Percentiles rank a stretch among this genome's conserved stretches.
phyloP scores from a whole-genome alignment of 2,888 invertebrate genomes.

The Cynaeus angustus region DNA sequence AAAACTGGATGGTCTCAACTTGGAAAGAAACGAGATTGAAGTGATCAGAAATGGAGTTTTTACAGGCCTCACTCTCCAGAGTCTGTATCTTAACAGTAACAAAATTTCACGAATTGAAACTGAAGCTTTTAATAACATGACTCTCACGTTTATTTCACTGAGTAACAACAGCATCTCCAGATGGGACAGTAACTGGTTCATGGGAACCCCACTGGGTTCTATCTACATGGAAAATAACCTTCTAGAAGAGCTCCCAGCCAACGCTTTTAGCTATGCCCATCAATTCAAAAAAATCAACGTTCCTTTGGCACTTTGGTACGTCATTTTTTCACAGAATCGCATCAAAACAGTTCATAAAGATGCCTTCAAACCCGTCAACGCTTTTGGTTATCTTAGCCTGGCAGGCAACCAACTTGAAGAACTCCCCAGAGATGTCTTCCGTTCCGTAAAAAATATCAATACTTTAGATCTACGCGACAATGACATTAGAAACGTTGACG shows the following conservation, averaged over 20 bases:
- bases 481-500: neutral
- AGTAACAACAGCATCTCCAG: constrained; percentile 10
- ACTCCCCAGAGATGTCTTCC: constrained; percentile 4
- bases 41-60: constrained; percentile 48
- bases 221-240: constrained; percentile 13
- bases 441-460: constrained; percentile 2
- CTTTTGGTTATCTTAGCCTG: constrained; percentile 15
- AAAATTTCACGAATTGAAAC: constrained; percentile 22
- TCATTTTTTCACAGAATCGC: constrained; percentile 7
- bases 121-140: constrained; percentile 28
- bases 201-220: constrained; percentile 2
- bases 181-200: constrained; percentile 22
- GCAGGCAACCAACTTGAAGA: constrained; percentile 5
- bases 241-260: neutral
- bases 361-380: constrained; percentile 3
- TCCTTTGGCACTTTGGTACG: neutral
- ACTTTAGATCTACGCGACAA: constrained; percentile 10
- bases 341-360: neutral
- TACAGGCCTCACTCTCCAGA: neutral
- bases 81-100: constrained; percentile 21
- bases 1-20: constrained; percentile 52
- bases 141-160: constrained; percentile 2
- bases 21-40: constrained; percentile 55
- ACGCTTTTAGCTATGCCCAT: neutral
- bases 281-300: constrained; percentile 9